Percentiles rank a stretch among this genome's conserved stretches.
Conservation (phyloP, 2,113 vertebrate genomes). For the Oreocharis arfaki region DNA sequence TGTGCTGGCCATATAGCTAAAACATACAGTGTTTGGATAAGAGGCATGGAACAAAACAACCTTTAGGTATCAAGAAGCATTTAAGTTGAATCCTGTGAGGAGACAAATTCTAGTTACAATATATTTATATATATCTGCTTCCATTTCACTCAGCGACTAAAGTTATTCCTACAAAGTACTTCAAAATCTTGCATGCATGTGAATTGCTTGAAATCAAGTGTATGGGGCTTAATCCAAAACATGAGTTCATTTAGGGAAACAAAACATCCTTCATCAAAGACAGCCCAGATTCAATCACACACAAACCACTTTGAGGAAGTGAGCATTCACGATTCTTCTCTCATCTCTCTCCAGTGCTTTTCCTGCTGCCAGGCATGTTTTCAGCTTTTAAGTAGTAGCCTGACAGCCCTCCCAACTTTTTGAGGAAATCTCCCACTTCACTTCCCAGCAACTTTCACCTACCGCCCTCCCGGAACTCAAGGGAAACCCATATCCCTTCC, state of each 20-base stretch:
- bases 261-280: not conserved
- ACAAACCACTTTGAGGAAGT: not conserved
- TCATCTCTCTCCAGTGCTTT: not conserved
- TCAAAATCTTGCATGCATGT: not conserved
- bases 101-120: not conserved
- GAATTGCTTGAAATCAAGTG: not conserved
- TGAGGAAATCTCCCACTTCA: not conserved
- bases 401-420: not conserved
- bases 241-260: not conserved
- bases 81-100: not conserved
- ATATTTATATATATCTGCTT: not conserved
- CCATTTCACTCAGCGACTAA: not conserved
- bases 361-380: not conserved
- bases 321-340: fast-evolving
- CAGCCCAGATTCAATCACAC: not conserved
- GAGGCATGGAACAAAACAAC: not conserved
- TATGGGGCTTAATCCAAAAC: not conserved
- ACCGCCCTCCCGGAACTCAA: not conserved
- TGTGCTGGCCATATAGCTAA: not conserved
- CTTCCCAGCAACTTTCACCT: not conserved
- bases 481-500: not conserved
- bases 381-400: not conserved
- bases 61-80: not conserved
- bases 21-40: not conserved
- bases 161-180: not conserved